phyloP scores from a whole-genome alignment of 2,888 invertebrate species.

The Drosophila heteroneura region DNA sequence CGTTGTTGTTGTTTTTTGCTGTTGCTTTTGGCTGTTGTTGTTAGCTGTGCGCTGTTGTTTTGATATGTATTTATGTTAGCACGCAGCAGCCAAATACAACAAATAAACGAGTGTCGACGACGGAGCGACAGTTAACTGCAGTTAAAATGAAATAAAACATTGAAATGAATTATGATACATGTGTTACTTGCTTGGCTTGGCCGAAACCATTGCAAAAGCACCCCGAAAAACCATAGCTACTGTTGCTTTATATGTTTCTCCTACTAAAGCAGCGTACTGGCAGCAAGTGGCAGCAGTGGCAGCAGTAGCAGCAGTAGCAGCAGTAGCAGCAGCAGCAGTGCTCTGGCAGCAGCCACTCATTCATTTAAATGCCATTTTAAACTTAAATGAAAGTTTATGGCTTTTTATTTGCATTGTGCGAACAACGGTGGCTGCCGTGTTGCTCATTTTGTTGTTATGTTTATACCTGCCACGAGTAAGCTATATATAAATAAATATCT shows the following conservation, averaged over 20 bases:
- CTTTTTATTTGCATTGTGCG: constrained; percentile 74
- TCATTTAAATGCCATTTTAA: constrained; percentile 84
- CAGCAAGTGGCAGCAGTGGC: constrained; percentile 29
- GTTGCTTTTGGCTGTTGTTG: constrained; percentile 30
- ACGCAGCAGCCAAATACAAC: constrained; percentile 65
- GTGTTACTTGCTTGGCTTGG: constrained; percentile 56
- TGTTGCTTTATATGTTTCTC: not conserved
- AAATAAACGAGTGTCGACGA: constrained; percentile 63
- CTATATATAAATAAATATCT: constrained; percentile 12
- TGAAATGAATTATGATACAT: constrained; percentile 84
- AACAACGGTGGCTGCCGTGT: constrained; percentile 25
- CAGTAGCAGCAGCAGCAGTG: constrained; percentile 8
- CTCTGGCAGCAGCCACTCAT: constrained; percentile 70
- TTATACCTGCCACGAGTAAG: constrained; percentile 32
- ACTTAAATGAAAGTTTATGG: constrained; percentile 83
- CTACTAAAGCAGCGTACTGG: constrained; percentile 16
- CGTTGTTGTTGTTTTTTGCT: constrained; percentile 29
- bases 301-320: constrained; percentile 1
- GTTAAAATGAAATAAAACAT: constrained; percentile 76
- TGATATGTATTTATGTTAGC: constrained; percentile 74
- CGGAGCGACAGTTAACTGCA: constrained; percentile 50
- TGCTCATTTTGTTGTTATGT: constrained; percentile 25
- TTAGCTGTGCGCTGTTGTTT: constrained; percentile 52
- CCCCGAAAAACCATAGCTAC: constrained; percentile 10
- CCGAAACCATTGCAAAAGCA: constrained; percentile 21